These are phyloP conservation scores for Hypothenemus hampei DNA, from an alignment of 1,140 invertebrate species.

Conservation along the genomic window DNA sequence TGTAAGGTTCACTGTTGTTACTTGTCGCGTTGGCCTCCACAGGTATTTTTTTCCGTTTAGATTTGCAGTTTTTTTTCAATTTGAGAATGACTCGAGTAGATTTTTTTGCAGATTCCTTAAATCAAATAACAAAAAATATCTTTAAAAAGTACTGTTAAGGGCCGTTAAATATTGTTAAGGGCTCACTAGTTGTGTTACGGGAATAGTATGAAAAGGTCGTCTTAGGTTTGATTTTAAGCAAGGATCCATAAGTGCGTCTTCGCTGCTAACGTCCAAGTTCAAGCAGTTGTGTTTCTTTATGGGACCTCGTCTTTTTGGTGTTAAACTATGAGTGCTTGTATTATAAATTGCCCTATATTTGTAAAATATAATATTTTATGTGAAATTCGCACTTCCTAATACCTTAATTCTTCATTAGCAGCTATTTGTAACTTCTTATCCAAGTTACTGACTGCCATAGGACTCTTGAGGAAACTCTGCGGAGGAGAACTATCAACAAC, in stretches of 20 bases:
- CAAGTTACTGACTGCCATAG: constrained; percentile 10
- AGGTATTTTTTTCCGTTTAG: constrained; percentile 3
- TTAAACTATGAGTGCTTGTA: neutral
- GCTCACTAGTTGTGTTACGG: neutral
- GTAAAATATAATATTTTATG: neutral
- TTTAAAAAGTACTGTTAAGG: neutral
- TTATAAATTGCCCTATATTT: constrained; percentile 9
- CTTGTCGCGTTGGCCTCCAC: neutral
- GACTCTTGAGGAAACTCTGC: constrained; percentile 26
- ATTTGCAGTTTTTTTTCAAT: constrained; percentile 1
- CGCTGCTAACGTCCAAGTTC: constrained; percentile 10
- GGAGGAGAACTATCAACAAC: constrained; percentile 34
- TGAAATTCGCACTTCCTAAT: neutral
- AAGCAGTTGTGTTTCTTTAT: constrained; percentile 19
- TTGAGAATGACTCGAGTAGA: neutral
- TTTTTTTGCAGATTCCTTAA: neutral
- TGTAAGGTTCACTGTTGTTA: constrained; percentile 1
- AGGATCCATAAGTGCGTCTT: constrained; percentile 1
- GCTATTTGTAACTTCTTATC: constrained; percentile 6
- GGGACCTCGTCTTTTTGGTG: constrained; percentile 1
- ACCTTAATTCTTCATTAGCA: constrained; percentile 18
- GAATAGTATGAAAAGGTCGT: neutral
- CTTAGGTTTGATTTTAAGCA: constrained; percentile 19
- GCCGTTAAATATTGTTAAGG: neutral
- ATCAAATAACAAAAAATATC: neutral